Evolutionary conservation across 2,888 invertebrate genomes (phyloP), one percentile per base, ranked within the genome.

Genomic region (Pterostichus niger): DNA sequence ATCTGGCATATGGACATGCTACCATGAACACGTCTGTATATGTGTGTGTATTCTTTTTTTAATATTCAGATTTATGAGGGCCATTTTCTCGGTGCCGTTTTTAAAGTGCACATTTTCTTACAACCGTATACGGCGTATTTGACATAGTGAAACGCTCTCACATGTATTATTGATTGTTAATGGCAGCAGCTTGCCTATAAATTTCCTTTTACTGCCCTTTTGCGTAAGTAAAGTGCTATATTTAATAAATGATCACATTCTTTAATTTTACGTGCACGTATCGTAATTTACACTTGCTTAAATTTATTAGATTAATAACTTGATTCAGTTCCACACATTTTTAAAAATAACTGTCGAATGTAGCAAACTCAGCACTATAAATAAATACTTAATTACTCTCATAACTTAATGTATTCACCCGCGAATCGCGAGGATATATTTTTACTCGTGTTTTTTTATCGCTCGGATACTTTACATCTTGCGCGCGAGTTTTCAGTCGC

Each of bases 81-180:
- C 82, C 82, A 82, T 82, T 82, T 82, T 82, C 82, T 33, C 24
- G 71, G 59, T 78, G 78, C 44, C 78, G 61, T 78, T 73, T 81
- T 82, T 82, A 82, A 82, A 82, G 82, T 82, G 82, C 82, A 82
- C 75, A 73, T 73, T 81, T 82, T 82, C 82, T 82, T 80, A 44
- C 71, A 44, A 9, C 44, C 71, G 40, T 71, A 71, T 71, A 71
- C 61, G 64, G 75, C n/a, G 52, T 49, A 52, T 76, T 82, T 83
- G 83, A 83, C 83, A 83, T 77, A 76, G 35, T 77, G 83, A 77
- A 73, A 61, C 52, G 68, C 79, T 64, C 83, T 17, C 75, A 82
- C 83, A 83, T 83, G 56, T 83, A 83, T 83, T 83, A 83, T 83
- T 83, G 83, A 83, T 83, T 83, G 83, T 77, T 83, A 83, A 83